A percentile compares a stretch with the other conserved stretches of the same genome.
Evolutionary conservation across 2,797 vertebrate species (phyloP).

Genomic region (Crocidura indochinensis): DNA sequence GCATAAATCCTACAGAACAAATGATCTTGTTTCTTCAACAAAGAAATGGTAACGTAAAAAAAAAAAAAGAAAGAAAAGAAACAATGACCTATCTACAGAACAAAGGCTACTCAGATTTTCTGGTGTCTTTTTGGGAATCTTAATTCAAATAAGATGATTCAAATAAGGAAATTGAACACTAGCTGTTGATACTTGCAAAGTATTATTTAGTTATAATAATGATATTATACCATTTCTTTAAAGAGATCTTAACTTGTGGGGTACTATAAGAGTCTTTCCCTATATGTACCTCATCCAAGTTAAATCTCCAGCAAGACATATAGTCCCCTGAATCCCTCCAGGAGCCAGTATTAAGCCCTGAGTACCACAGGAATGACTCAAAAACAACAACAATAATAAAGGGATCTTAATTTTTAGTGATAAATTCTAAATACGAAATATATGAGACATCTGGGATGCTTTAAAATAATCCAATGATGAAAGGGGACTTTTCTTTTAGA

Average conservation of each 20-base stretch:
- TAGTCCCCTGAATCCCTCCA: no score
- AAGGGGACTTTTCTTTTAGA: no score
- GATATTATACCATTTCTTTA: background rate
- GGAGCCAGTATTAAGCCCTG: no score
- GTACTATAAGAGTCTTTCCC: no score
- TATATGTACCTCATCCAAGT: no score
- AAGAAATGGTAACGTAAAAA: background rate
- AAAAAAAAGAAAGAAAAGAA: background rate
- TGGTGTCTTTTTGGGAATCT: background rate
- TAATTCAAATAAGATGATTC: no score
- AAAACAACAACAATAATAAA: no score
- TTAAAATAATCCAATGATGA: conserved; percentile 36
- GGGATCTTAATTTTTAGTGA: conserved; percentile 39
- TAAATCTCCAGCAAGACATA: no score
- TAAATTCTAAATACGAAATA: conserved; percentile 54
- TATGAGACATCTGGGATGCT: conserved; percentile 50
- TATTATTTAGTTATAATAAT: conserved; percentile 15
- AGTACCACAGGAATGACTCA: no score
- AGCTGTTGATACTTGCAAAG: conserved; percentile 33
- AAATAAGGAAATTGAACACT: conserved; percentile 32
- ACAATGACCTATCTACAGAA: background rate
- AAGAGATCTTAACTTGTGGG: no score
- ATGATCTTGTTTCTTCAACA: conserved; percentile 54
- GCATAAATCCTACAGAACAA: conserved; percentile 43
- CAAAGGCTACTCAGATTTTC: background rate